Evolutionary conservation across 2,888 invertebrate species (phyloP).

Genomic region (Calameuta pallipes): DNA sequence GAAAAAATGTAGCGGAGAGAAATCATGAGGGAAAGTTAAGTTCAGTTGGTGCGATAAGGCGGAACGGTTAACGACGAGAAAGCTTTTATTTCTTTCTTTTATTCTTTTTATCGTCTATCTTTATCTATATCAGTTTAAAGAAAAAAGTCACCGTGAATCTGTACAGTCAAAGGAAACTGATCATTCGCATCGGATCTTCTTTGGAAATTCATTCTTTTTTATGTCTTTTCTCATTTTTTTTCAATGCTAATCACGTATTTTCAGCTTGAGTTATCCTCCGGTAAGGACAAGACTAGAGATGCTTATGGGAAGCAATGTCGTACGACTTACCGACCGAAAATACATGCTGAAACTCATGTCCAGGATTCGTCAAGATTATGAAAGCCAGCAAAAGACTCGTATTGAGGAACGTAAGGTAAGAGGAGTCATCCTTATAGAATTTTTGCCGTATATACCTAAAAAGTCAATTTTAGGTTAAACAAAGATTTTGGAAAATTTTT

Average conservation of each 20-base stretch:
- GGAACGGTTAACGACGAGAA: neutral
- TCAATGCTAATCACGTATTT: constrained; percentile 22
- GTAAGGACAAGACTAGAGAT: constrained; percentile 75
- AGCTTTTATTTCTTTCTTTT: neutral
- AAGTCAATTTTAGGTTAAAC: constrained; percentile 6
- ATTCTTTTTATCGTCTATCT: neutral
- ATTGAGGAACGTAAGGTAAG: constrained; percentile 74
- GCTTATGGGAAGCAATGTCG: constrained; percentile 77
- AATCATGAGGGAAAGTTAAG: neutral
- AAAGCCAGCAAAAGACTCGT: constrained; percentile 73
- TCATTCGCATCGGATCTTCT: neutral
- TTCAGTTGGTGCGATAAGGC: neutral
- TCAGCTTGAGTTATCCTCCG: constrained; percentile 74
- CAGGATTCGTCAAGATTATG: constrained; percentile 73
- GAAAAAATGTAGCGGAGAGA: neutral
- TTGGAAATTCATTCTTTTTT: neutral
- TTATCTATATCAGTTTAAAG: neutral
- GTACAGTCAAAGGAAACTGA: neutral
- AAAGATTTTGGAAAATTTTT: neutral
- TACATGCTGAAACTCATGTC: constrained; percentile 77
- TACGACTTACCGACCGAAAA: constrained; percentile 75
- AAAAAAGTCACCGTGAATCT: neutral
- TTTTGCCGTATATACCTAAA: neutral
- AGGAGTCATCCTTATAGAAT: constrained; percentile 24
- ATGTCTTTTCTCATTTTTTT: neutral